Evolutionary conservation across 2,113 vertebrate genomes (phyloP), one percentile per base, ranked within the genome.

Genomic region (Platycercus adscitus): DNA sequence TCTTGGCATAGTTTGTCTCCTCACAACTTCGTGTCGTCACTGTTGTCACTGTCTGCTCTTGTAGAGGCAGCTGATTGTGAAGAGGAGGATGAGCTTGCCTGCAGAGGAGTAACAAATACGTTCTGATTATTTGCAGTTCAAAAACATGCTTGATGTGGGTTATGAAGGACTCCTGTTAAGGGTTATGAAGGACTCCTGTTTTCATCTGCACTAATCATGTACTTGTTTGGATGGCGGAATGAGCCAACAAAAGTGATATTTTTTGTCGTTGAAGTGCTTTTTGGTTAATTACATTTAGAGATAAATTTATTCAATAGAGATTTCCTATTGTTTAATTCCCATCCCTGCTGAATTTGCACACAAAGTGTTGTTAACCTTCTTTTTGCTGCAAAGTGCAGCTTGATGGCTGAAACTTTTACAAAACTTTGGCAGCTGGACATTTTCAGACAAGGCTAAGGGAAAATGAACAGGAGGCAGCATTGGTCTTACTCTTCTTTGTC

Each of bases 1-100:
- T 78, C 52, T 86, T 81, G 52, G 39, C 5, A 2, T 37, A 71
- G 80, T 75, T 76, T 33, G 58, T 84, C 52, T 91, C 35, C 18
- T 98, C 90, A 98, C 81, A 98, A 49, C 78, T 63, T 69, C 3
- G 97, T 98, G 50, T 98, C 97, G 11, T 98, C 96, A 1, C 56
- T 35, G 82, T 56, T 88, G 72, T 93, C 73, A 3, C 33, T 41
- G 4, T 94, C 91, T 61, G 84, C 88, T 77, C 28, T 95, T 53
- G 93, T 81, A 46, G 96, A 96, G 39, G 94, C 93, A 70, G 65
- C 87, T 91, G 98, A 98, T 56, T 23, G 85, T 58, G 98, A 97
- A 89, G 98, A 98, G 50, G 96, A 97, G 17, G 89, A 91, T 53
- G 97, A 97, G 61, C 93, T 97, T 65, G 97, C 87, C 98, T 98